phyloP scores from a whole-genome alignment of 2,797 vertebrate species.

The Rhinoraja longicauda region DNA sequence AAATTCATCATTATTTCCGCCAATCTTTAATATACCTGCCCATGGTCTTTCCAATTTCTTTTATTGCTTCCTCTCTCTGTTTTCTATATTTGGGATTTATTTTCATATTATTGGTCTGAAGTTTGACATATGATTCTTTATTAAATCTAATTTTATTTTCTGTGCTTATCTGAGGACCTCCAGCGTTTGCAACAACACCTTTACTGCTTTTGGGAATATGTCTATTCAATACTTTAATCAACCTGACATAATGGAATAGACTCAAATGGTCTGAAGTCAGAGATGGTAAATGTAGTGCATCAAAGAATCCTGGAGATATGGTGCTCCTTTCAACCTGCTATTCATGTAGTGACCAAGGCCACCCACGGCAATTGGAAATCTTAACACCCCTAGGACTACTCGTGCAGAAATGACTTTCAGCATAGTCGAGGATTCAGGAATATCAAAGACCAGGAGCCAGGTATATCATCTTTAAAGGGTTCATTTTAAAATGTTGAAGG shows the following conservation, averaged over 20 bases:
- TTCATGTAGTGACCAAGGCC: neutral
- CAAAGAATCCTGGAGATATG: neutral
- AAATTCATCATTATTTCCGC: neutral
- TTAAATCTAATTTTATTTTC: slow-evolving; percentile 1
- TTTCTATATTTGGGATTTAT: neutral
- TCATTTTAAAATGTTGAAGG: neutral
- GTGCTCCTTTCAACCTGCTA: neutral
- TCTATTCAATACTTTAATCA: slow-evolving; percentile 18
- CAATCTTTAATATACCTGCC: neutral
- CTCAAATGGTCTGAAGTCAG: neutral
- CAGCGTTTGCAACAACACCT: neutral
- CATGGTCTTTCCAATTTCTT: neutral
- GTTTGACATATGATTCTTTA: slow-evolving; percentile 1
- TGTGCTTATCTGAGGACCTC: neutral
- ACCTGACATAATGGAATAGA: neutral
- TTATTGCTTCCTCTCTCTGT: neutral
- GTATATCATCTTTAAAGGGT: neutral
- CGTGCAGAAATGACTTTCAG: neutral
- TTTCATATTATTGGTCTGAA: neutral
- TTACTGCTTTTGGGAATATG: slow-evolving; percentile 16
- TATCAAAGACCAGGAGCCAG: neutral
- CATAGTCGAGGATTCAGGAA: neutral
- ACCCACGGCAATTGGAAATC: neutral
- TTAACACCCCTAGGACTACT: neutral
- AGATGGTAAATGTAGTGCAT: neutral